These are phyloP conservation scores for Branchellion lobata DNA, from an alignment of 2,888 invertebrate species.

Conservation along the genomic window DNA sequence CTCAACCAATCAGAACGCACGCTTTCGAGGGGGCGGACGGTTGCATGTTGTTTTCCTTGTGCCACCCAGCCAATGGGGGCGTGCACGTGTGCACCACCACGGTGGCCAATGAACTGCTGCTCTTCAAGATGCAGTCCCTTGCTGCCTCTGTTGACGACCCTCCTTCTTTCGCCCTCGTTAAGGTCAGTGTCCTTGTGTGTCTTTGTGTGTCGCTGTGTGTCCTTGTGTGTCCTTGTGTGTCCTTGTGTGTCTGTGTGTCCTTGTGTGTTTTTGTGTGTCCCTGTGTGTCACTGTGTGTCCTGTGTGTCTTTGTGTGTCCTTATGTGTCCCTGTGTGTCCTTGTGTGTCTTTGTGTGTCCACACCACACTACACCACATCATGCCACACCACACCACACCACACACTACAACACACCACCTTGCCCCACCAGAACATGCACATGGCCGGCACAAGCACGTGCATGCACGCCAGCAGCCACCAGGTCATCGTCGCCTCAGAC, in stretches of 20 bases:
- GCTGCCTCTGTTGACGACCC: background rate
- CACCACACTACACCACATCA: background rate
- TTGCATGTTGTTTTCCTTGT: constrained; percentile 63
- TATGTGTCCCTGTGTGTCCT: no score
- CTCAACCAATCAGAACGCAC: constrained; percentile 57
- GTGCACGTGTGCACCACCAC: constrained; percentile 15
- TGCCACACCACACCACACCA: background rate
- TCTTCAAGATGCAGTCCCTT: constrained; percentile 1
- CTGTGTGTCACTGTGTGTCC: no score
- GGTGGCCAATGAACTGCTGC: background rate
- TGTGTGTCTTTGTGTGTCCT: no score
- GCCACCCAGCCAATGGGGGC: constrained; percentile 54
- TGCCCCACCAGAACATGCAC: background rate
- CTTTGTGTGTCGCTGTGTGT: background rate
- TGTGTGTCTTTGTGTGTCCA: no score
- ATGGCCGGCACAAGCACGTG: background rate
- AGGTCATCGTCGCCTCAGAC: background rate
- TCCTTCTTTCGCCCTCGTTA: background rate
- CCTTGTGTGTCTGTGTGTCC: no score
- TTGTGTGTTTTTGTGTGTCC: no score
- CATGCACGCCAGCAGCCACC: background rate
- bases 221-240: background rate
- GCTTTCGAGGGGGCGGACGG: constrained; percentile 57
- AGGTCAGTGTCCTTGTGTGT: background rate
- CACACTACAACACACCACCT: background rate